Percentiles rank a stretch among this genome's conserved stretches.
Conservation (phyloP, 2,888 invertebrate species). For the Tetramorium bicarinatum region DNA sequence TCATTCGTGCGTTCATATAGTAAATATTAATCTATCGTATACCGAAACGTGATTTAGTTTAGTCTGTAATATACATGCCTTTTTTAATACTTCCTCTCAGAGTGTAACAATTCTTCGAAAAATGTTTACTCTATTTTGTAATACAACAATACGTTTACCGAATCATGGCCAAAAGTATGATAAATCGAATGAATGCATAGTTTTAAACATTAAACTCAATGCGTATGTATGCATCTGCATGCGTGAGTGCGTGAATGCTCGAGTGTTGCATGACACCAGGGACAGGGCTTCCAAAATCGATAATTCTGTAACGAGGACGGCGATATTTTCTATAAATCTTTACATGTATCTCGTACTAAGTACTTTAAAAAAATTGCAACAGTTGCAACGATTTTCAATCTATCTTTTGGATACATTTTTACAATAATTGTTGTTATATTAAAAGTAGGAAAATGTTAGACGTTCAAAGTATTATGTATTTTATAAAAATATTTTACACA, state of each 20-base stretch:
- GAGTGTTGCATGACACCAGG: background rate
- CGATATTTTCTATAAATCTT: conserved; percentile 74
- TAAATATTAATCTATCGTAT: background rate
- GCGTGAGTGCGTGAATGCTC: background rate
- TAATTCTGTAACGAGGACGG: conserved; percentile 38
- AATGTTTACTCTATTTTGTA: conserved; percentile 24
- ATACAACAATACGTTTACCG: conserved; percentile 19
- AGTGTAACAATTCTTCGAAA: background rate
- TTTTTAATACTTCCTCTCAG: background rate
- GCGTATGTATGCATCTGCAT: no score
- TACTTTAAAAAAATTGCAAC: conserved; percentile 9
- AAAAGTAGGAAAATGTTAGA: background rate
- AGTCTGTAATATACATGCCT: background rate
- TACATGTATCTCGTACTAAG: conserved; percentile 63
- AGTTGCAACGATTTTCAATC: conserved; percentile 26
- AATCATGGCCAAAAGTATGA: conserved; percentile 32
- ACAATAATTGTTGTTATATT: conserved; percentile 33
- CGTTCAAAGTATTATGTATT: conserved; percentile 28
- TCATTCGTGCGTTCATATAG: background rate
- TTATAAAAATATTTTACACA: conserved; percentile 7
- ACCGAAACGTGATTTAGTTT: conserved; percentile 14
- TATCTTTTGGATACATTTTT: conserved; percentile 39
- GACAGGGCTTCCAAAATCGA: conserved; percentile 74
- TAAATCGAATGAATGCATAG: conserved; percentile 18
- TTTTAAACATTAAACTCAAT: conserved; percentile 10